Conservation (phyloP, 2,797 vertebrate genomes). For the Numenius phaeopus region DNA sequence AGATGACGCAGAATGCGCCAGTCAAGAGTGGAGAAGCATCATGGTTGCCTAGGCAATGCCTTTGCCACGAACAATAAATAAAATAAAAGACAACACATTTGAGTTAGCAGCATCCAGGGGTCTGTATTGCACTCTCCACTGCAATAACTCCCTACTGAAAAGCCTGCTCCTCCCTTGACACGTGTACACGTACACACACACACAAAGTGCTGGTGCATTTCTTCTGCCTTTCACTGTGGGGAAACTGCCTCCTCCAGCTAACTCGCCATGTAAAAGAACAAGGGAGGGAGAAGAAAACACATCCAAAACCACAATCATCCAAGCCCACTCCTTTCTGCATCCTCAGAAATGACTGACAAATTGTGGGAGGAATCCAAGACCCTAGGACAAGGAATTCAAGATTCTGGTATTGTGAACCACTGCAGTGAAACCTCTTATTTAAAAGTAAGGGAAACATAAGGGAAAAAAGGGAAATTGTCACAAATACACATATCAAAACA, state of each 20-base stretch:
- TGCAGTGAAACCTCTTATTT: neutral
- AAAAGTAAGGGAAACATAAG: neutral
- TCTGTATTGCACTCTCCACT: neutral
- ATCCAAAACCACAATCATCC: neutral
- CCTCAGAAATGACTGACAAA: constrained; percentile 11
- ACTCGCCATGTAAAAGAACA: neutral
- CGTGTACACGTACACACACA: fast-evolving
- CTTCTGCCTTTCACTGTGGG: neutral
- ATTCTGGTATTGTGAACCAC: neutral
- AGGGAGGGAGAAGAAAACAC: neutral
- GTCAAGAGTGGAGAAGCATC: constrained; percentile 8
- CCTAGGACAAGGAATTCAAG: neutral
- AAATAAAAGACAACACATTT: neutral
- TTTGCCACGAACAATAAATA: neutral
- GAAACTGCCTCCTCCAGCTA: neutral
- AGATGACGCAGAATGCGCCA: neutral
- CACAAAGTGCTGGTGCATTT: neutral
- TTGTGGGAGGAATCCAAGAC: neutral
- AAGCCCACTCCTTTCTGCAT: neutral
- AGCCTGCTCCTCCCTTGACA: neutral
- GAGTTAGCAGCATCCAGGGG: neutral
- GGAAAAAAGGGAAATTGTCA: neutral
- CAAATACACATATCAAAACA: neutral
- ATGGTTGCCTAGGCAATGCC: constrained; percentile 50
- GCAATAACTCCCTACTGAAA: neutral